Conservation (phyloP, 2,797 vertebrate genomes). For the Pempheris klunzingeri region DNA sequence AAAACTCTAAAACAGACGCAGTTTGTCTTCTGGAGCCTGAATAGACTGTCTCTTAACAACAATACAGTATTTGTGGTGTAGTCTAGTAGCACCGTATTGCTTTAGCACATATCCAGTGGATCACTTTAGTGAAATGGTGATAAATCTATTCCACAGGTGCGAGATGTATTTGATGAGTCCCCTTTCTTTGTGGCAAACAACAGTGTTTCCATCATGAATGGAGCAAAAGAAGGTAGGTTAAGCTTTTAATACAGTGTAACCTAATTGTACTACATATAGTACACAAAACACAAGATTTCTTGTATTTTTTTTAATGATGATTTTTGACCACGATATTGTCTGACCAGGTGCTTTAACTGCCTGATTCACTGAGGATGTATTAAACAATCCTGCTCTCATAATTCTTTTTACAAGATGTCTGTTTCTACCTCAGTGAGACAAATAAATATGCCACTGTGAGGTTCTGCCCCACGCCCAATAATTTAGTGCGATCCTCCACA, state of each 20-base stretch:
- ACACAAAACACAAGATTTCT: background rate
- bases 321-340: slow-evolving; percentile 25
- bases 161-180: slow-evolving; percentile 91
- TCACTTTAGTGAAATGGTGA: slow-evolving; percentile 10
- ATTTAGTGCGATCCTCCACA: slow-evolving; percentile 76
- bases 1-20: slow-evolving; percentile 56
- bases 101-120: slow-evolving; percentile 4
- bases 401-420: slow-evolving; percentile 64
- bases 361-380: slow-evolving; percentile 19
- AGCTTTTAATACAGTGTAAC: background rate
- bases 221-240: slow-evolving; percentile 92
- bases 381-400: slow-evolving; percentile 42
- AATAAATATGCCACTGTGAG: slow-evolving; percentile 70
- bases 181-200: slow-evolving; percentile 95
- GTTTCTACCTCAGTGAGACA: slow-evolving; percentile 63
- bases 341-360: slow-evolving; percentile 43
- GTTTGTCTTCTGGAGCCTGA: slow-evolving; percentile 53
- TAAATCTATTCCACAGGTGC: slow-evolving; percentile 85
- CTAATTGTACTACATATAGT: background rate
- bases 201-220: slow-evolving; percentile 96
- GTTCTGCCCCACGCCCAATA: slow-evolving; percentile 74
- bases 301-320: background rate
- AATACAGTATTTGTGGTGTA: background rate
- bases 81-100: background rate
- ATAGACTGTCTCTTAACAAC: slow-evolving; percentile 25